Evolutionary conservation across 1,140 invertebrate genomes (phyloP), one percentile per base, ranked within the genome.

Genomic region (Diabrotica undecimpunctata): DNA sequence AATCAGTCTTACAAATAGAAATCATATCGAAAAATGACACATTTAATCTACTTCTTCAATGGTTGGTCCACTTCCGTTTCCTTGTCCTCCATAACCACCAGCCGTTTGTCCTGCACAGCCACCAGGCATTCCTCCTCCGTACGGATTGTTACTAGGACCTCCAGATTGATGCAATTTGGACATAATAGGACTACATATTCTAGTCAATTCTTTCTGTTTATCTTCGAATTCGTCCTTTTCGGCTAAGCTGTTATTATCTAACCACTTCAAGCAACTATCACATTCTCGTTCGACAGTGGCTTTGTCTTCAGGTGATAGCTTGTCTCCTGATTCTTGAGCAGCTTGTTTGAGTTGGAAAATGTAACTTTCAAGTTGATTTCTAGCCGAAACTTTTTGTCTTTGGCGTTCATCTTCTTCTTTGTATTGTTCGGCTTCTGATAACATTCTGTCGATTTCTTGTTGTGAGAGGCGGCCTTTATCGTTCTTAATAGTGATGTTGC

Each of bases 381-480:
- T 80, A 0, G 84, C 82, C 0, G 77, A 36, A 36, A 93, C 84
- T 12, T 83, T 82, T 25, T 90, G 85, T 36, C 83, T 83, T 72
- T 91, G 89, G 58, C 81, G 82, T 53, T 90, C 87, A 74, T 92
- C 90, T 65, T 86, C 84, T 12, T 83, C 82, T 69, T 86, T 86
- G 75, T 87, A 92, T 41, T 74, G 79, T 57, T 84, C 81, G 1
- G 83, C 86, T 62, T 88, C 87, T n/a, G 85, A 84, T 8, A 91
- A 86, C 90, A 95, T 94, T 51, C 87, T 82, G 52, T 95, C 90
- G 72, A 94, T 94, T 65, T 93, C 91, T 36, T 90, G 88, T 73
- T 93, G 91, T 7, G 83, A 86, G 2, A 93, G 78, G 53, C 92
- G 82, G 13, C 91, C 90, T 74, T 93, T 93, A 76, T 94, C 91